phyloP scores from a whole-genome alignment of 1,140 invertebrate genomes.

The Radopholus similis region DNA sequence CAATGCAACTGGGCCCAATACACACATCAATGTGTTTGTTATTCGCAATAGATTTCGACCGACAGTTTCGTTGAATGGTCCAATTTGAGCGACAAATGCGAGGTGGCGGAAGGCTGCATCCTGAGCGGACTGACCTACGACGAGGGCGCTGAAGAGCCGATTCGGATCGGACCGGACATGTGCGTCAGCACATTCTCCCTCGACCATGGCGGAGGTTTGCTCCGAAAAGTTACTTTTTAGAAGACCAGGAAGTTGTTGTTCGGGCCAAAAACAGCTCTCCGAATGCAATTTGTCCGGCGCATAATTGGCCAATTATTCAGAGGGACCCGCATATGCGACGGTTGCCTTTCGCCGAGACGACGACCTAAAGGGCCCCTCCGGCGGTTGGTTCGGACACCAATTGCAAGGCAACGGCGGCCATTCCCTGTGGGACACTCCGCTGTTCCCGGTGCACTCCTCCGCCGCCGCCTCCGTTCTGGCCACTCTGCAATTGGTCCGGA shows the following conservation, averaged over 20 bases:
- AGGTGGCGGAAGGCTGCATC: constrained; percentile 6
- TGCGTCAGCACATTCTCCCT: constrained; percentile 7
- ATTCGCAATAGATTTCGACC: constrained; percentile 10
- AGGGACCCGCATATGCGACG: not conserved
- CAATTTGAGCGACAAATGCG: constrained; percentile 10
- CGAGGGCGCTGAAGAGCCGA: not conserved
- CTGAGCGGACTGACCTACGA: constrained; percentile 9
- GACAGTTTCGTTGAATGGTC: constrained; percentile 17
- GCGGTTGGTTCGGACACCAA: constrained; percentile 10
- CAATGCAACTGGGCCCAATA: not conserved
- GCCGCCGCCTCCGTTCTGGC: not conserved
- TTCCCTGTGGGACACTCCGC: constrained; percentile 14
- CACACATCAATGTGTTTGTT: not conserved
- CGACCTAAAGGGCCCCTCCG: constrained; percentile 1
- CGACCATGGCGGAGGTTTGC: not conserved
- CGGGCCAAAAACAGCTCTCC: not conserved
- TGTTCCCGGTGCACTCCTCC: constrained; percentile 1
- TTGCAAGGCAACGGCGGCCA: not conserved
- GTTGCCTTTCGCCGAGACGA: constrained; percentile 7
- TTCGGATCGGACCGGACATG: not conserved
- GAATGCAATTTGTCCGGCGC: not conserved
- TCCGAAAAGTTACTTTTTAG: not conserved
- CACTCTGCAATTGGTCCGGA: constrained; percentile 3
- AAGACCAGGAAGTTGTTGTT: too few species aligned
- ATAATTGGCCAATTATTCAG: not conserved